Conservation (phyloP, 53 echinoderm and acorn worm genomes). For the Apostichopus leukothele region DNA sequence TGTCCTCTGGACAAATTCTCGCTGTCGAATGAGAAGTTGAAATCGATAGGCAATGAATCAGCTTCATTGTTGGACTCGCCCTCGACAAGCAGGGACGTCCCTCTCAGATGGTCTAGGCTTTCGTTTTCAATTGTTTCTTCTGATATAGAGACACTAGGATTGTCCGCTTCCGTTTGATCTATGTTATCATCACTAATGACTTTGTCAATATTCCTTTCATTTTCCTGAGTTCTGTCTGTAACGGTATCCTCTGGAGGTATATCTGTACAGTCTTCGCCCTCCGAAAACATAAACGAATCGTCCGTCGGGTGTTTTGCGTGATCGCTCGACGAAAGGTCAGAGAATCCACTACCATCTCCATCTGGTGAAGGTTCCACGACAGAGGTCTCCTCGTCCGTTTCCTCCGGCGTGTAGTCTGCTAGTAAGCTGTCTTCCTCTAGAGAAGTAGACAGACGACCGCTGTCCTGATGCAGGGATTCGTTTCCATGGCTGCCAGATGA, state of each 20-base stretch:
- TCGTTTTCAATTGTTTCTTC: background rate
- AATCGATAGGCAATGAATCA: background rate
- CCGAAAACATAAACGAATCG: background rate
- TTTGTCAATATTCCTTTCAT: background rate
- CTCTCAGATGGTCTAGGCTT: background rate
- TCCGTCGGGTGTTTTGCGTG: background rate
- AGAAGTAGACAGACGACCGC: background rate
- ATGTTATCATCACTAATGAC: background rate
- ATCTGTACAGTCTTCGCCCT: background rate
- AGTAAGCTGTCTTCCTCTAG: background rate
- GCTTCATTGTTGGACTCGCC: background rate
- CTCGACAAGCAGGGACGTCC: background rate
- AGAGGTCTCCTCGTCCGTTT: background rate
- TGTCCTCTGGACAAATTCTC: constrained; percentile 77
- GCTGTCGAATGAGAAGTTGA: constrained; percentile 68
- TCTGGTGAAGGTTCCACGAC: background rate
- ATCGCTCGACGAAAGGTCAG: background rate
- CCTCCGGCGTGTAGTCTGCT: background rate
- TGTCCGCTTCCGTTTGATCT: background rate
- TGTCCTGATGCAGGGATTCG: background rate
- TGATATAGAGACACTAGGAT: background rate
- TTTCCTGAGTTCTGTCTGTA: background rate
- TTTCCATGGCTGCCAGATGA: background rate
- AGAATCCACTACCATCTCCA: background rate
- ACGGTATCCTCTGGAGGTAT: background rate